Percentiles rank a stretch among this genome's conserved stretches.
phyloP scores from a whole-genome alignment of 1,140 invertebrate genomes.

The Nasonia vitripennis region DNA sequence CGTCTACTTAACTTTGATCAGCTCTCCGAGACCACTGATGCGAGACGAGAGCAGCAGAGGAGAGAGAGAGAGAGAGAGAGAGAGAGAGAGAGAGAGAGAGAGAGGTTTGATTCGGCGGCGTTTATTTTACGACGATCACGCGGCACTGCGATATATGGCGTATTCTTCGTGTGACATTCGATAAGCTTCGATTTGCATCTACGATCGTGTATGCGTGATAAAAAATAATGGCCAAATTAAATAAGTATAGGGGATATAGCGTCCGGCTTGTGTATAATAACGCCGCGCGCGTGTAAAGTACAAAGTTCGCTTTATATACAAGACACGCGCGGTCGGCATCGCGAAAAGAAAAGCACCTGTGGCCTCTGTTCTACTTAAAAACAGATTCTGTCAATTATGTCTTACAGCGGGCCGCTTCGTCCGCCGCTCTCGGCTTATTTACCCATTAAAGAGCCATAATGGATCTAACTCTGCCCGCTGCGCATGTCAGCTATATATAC shows the following conservation, averaged over 20 bases:
- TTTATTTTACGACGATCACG: conserved; percentile 17
- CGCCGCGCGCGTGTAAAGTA: not conserved
- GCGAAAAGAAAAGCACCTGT: conserved; percentile 37
- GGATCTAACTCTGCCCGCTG: conserved; percentile 27
- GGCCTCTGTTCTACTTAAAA: conserved; percentile 42
- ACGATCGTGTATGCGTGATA: too few relatives aligned
- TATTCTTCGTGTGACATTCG: not conserved
- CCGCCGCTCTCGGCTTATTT: conserved; percentile 35
- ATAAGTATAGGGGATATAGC: not conserved
- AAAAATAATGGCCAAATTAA: conserved; percentile 23
- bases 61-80: not conserved
- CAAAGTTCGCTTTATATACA: conserved; percentile 16
- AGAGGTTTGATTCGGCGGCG: conserved; percentile 12
- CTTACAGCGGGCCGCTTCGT: conserved; percentile 6
- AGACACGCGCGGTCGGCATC: not conserved
- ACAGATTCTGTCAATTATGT: conserved; percentile 49
- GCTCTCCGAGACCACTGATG: conserved; percentile 68
- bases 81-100: not conserved
- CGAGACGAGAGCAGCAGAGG: conserved; percentile 63
- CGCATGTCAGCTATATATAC: not conserved
- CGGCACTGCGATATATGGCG: not conserved
- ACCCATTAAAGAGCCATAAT: conserved; percentile 44
- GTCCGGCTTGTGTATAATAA: not conserved
- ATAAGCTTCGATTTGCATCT: not conserved
- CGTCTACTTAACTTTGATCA: conserved; percentile 76